Conservation (phyloP, 1,140 invertebrate species). For the Catajapyx aquilonaris region DNA sequence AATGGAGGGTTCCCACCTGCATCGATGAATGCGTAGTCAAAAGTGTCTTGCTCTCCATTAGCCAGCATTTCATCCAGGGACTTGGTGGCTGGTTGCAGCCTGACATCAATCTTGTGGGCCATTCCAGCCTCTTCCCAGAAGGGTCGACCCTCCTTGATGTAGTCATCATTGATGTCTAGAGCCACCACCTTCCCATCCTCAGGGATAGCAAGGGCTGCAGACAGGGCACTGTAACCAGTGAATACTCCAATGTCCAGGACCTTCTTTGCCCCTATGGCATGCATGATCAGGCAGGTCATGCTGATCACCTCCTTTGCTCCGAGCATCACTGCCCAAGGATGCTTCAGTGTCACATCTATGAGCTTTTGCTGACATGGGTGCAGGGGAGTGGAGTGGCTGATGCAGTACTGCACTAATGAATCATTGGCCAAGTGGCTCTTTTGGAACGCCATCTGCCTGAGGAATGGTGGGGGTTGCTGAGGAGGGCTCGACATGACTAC, state of each 20-base stretch:
- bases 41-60: constrained; percentile 19
- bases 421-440: too few species aligned
- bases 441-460: too few species aligned
- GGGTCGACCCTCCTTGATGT: constrained; percentile 12
- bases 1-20: constrained; percentile 13
- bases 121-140: constrained; percentile 19
- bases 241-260: constrained; percentile 21
- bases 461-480: too few species aligned
- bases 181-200: constrained; percentile 19
- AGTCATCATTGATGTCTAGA: constrained; percentile 17
- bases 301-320: constrained; percentile 19
- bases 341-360: constrained; percentile 10
- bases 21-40: constrained; percentile 27
- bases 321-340: constrained; percentile 16
- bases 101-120: constrained; percentile 18
- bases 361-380: constrained; percentile 8
- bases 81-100: constrained; percentile 17
- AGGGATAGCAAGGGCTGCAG: constrained; percentile 18
- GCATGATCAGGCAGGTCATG: constrained; percentile 16
- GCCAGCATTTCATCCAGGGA: constrained; percentile 18
- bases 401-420: too few species aligned
- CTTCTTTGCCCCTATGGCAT: constrained; percentile 16
- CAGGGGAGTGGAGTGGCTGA: too few species aligned
- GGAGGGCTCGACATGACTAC: too few species aligned
- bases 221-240: constrained; percentile 18